Conservation (phyloP, 2,797 vertebrate species). For the Hemibagrus guttatus region DNA sequence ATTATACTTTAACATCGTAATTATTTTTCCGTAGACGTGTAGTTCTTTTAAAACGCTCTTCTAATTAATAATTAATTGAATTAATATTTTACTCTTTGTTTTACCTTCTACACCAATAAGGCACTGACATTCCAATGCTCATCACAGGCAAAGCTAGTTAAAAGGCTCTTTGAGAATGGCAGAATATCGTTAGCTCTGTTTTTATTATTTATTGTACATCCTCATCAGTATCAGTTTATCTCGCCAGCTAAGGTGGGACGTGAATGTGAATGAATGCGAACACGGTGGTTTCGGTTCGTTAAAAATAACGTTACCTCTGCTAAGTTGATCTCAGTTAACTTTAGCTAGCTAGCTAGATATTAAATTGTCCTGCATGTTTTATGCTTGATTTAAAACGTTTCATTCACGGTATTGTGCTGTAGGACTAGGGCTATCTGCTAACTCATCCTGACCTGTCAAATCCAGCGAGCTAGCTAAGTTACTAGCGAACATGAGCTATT, state of each 20-base stretch:
- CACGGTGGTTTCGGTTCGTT: too few species aligned
- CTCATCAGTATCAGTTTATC: background rate
- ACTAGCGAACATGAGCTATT: background rate
- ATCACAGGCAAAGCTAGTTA: background rate
- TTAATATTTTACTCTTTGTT: background rate
- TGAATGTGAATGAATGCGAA: background rate
- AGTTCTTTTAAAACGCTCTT: background rate
- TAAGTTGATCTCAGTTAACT: background rate
- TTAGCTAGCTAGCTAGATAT: background rate
- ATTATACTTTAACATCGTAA: background rate
- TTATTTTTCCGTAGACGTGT: background rate
- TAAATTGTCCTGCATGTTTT: background rate
- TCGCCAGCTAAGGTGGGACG: background rate
- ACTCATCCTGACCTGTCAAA: slow-evolving; percentile 25
- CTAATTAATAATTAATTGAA: background rate
- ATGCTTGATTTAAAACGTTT: background rate
- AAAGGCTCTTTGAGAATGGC: background rate
- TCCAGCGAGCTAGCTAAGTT: background rate
- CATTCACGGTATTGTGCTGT: background rate
- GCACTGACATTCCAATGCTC: slow-evolving; percentile 25
- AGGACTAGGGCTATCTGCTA: background rate
- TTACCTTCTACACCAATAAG: background rate
- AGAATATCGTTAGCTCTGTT: background rate
- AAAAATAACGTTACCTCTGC: background rate
- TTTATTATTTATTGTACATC: background rate